Base-by-base conservation (phyloP, 2,113 vertebrate genomes). In the Urocitellus parryii region DNA sequence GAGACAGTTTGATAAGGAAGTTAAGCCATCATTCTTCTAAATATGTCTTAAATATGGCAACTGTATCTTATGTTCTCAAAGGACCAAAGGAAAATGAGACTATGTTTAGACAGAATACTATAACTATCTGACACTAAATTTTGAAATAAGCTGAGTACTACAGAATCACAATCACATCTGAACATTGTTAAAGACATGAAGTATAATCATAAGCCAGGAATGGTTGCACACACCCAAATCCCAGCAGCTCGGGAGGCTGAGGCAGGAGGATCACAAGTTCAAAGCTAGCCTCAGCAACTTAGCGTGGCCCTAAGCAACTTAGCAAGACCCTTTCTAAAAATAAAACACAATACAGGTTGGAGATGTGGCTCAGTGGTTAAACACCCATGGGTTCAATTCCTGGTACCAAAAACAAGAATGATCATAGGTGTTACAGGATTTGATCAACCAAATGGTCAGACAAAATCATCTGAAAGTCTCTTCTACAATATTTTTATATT, bases 21-120 rank as follows among this genome's bases (percentile, higher is more conserved):
- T 18, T 92, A 90, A 92, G 67, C 45, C 65, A 79, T 68, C n/a
- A 79, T 29, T 84, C 51, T 90, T 90, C 42, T 77, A 80, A 48
- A 8, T 70, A 8, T 5, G 10, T 74, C 80, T 96, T 95, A 67
- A 13, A 85, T 18, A 81, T 63, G 79, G 83, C 48, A 95, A 65
- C 18, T 37, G 12, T 79, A 81, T 53, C 39, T 72, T 85, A 83
- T 10, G 24, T 79, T 91, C 14, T 88, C 83, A 83, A 96, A 87
- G 74, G 37, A 84, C 45, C 39, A 92, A 7, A 96, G 42, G 34
- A 90, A 73, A 95, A 88, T 58, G 51, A 81, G 39, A 91, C 65
- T 79, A 32, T 94, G 3, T 87, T 73, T 67, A 81, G 22, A 89
- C 24, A 96, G 37, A 85, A 3, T 70, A 74, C 42, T 42, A 11